Evolutionary conservation across 2,888 invertebrate genomes (phyloP), one percentile per base, ranked within the genome.

Genomic region (Girardia tigrina): DNA sequence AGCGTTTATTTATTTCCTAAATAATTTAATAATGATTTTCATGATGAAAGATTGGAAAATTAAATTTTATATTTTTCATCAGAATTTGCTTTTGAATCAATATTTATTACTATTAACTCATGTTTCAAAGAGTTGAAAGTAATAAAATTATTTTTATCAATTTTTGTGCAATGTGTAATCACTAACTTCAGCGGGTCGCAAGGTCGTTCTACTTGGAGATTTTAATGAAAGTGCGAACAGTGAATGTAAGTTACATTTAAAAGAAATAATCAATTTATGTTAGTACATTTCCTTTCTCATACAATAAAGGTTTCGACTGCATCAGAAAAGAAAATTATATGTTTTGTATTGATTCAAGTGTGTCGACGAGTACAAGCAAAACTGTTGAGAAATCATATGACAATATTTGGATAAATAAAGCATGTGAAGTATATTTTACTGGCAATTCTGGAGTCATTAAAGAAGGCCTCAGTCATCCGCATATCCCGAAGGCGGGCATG

Each of bases 391-490:
- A 78, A 42, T 80, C 78, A 26, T 81, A 80, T 78, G 83, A 83
- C 78, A 84, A 84, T 79, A 82, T 84, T 71, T 84, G 84, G 84
- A 78, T 83, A 28, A 80, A 80, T 70, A 79, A 79, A 56, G 79
- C 56, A 16, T 28, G 76, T 8, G 71, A 77, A 75, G 74, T 29
- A 74, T 77, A 72, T 75, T 73, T 77, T 77, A 16, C 79, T 81
- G 83, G 81, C 72, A 79, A 82, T 29, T 80, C 80, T 70, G 89
- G 89, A 4, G 87, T 88, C n/a, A 86, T 91, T 42, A 86, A 88
- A 73, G 87, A 88, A 20, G 90, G 90, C 0, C 84, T 91, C 69
- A 88, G 88, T 77, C 90, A 90, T 80, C 84, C 90, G 74, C 90
- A 90, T 72, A 91, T 91, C 78, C 91, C 91, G 0, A 87, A 89